Percentiles rank a stretch among this genome's conserved stretches.
phyloP scores from a whole-genome alignment of 2,888 invertebrate species.

The Ceramica pisi region DNA sequence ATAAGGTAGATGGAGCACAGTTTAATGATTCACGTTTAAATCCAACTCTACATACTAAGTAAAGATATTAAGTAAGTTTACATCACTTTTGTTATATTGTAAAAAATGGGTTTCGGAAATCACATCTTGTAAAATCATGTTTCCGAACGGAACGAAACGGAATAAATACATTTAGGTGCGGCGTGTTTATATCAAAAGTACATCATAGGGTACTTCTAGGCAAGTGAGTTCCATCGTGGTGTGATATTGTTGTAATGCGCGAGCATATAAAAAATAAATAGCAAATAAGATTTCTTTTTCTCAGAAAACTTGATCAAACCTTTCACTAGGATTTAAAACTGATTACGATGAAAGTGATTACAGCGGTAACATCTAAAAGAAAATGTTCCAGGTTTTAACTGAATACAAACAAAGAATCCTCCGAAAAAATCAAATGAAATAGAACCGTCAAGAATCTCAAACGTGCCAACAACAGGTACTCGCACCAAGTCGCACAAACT shows the following conservation, averaged over 20 bases:
- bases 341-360: not conserved
- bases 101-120: too few relatives aligned
- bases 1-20: not conserved
- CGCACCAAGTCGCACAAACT: constrained; percentile 48
- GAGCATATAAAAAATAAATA: not conserved
- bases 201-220: not conserved
- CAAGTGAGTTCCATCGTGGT: not conserved
- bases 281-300: not conserved
- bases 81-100: too few relatives aligned
- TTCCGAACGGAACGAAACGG: too few relatives aligned
- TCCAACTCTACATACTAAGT: too few relatives aligned
- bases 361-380: not conserved
- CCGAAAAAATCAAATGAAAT: constrained; percentile 37
- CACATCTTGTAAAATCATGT: too few relatives aligned
- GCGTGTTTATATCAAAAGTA: too few relatives aligned
- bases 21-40: not conserved
- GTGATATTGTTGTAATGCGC: not conserved
- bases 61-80: too few relatives aligned
- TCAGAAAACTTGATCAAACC: too few relatives aligned
- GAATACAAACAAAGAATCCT: constrained; percentile 18
- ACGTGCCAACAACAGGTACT: constrained; percentile 54
- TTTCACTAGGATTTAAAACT: not conserved
- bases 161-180: too few relatives aligned
- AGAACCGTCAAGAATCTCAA: constrained; percentile 38
- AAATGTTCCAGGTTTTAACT: not conserved